A percentile compares a stretch with the other conserved stretches of the same genome.
Conservation (phyloP, 2,797 vertebrate species). For the Mormyrops attenuatus region DNA sequence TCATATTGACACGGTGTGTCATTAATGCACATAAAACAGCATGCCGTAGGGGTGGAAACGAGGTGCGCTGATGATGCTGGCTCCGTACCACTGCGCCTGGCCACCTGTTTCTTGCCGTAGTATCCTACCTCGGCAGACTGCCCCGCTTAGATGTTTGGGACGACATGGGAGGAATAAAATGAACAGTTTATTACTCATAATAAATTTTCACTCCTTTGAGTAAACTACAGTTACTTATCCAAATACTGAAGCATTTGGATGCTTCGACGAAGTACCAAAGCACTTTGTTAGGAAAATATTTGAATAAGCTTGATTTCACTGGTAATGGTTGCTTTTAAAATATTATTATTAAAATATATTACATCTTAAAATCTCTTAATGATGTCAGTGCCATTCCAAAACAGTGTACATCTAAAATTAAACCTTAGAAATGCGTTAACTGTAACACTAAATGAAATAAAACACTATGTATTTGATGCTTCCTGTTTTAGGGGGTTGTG, state of each 20-base stretch:
- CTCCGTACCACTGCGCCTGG: conserved; percentile 31
- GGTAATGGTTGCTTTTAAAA: not conserved
- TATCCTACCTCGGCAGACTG: not conserved
- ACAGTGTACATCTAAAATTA: not conserved
- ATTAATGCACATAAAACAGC: conserved; percentile 65
- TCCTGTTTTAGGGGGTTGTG: not conserved
- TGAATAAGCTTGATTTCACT: not conserved
- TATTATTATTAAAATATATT: not conserved
- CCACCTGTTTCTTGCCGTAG: conserved; percentile 54
- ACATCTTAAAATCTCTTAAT: not conserved
- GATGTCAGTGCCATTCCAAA: not conserved
- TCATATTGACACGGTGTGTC: conserved; percentile 41
- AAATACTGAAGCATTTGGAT: not conserved
- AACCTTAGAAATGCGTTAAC: not conserved
- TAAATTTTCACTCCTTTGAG: not conserved
- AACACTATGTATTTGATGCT: not conserved
- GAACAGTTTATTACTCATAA: not conserved
- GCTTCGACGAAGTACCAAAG: not conserved
- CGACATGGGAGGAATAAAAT: not conserved
- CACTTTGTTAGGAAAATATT: not conserved
- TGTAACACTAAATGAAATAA: not conserved
- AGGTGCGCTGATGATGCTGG: conserved; percentile 55
- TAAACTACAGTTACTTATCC: not conserved
- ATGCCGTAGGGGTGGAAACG: conserved; percentile 51
- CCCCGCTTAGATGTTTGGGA: not conserved